Percentiles rank a stretch among this genome's conserved stretches.
Evolutionary conservation across 2,113 vertebrate genomes (phyloP).

Genomic region (Pampusana beccarii): DNA sequence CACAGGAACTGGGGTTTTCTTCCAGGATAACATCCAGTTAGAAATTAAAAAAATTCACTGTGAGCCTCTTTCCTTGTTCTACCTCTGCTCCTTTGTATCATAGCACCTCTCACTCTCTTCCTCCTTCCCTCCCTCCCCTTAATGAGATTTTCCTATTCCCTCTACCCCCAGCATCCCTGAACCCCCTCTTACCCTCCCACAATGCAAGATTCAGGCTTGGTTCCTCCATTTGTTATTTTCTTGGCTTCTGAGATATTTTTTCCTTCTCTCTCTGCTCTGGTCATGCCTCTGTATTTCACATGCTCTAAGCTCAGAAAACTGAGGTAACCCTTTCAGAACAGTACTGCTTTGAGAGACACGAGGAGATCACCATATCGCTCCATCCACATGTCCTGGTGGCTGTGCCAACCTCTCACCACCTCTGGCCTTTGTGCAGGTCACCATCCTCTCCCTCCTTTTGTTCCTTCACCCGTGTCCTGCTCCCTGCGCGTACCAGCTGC

Average conservation of each 20-base stretch:
- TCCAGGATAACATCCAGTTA: background rate
- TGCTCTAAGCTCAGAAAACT: background rate
- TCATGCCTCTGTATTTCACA: background rate
- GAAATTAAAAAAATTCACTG: background rate
- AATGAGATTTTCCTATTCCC: background rate
- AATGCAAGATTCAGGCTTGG: background rate
- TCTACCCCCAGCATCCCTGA: background rate
- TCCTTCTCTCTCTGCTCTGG: background rate
- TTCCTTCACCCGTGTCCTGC: background rate
- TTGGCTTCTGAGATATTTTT: background rate
- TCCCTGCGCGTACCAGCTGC: background rate
- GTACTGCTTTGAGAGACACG: background rate
- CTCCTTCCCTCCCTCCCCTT: background rate
- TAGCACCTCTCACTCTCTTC: background rate
- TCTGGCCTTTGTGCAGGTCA: background rate
- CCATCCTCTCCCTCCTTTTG: background rate
- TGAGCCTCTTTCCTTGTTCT: background rate
- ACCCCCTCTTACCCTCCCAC: background rate
- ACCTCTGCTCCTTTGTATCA: background rate
- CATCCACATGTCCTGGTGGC: accelerated
- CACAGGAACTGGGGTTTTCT: background rate
- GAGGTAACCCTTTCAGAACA: background rate
- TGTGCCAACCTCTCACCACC: background rate
- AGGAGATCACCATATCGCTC: background rate
- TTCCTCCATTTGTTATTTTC: background rate